Evolutionary conservation across 2,113 vertebrate genomes (phyloP).

Genomic region (Eudorcas thomsonii): DNA sequence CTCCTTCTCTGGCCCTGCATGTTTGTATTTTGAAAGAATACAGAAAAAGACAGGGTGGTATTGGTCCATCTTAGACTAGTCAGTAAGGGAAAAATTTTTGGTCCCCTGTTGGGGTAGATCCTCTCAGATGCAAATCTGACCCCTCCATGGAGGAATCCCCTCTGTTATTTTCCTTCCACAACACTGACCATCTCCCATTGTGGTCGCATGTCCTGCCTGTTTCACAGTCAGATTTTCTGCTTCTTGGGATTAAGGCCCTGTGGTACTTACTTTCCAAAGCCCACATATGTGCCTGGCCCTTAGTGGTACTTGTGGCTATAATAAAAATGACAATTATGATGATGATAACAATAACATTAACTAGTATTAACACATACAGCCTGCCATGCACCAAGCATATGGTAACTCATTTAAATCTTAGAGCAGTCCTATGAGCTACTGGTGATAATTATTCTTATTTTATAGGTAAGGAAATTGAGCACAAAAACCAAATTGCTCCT

Average conservation of each 20-base stretch:
- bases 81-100: neutral
- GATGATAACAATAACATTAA: no score
- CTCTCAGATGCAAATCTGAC: neutral
- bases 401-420: neutral
- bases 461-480: neutral
- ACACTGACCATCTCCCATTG: no score
- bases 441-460: neutral
- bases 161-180: neutral
- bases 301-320: neutral
- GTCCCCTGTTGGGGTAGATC: neutral
- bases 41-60: neutral
- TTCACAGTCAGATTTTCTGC: neutral
- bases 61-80: neutral
- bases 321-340: neutral
- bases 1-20: neutral
- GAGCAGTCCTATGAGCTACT: neutral
- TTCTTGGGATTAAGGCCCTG: neutral
- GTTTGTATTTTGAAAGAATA: neutral
- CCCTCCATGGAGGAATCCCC: rapidly evolving
- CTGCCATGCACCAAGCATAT: neutral
- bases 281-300: neutral
- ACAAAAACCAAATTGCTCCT: neutral
- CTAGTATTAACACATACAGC: neutral
- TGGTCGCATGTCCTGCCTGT: neutral
- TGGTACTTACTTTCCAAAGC: neutral